Conservation (phyloP, 1,140 invertebrate species). For the Conus ventricosus region DNA sequence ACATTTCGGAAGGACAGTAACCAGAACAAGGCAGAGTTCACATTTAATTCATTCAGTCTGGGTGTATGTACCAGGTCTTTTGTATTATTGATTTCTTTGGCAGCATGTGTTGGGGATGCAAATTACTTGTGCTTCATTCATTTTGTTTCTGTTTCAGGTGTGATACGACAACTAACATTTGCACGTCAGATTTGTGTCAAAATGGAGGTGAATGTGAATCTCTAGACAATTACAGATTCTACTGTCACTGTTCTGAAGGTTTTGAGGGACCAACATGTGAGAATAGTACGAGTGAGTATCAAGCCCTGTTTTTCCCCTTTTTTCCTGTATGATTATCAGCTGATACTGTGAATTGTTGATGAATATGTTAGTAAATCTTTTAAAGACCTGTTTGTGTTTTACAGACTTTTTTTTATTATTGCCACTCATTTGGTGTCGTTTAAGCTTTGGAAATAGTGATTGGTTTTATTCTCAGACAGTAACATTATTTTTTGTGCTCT, state of each 20-base stretch:
- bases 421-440: too few relatives aligned
- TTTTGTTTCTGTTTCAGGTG: constrained; percentile 84
- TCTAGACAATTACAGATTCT: constrained; percentile 73
- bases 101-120: not conserved
- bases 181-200: constrained; percentile 87
- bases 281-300: constrained; percentile 77
- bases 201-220: constrained; percentile 90
- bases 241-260: constrained; percentile 90
- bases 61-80: not conserved
- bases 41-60: not conserved
- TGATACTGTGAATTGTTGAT: too few relatives aligned
- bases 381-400: too few relatives aligned
- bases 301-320: too few relatives aligned
- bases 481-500: too few relatives aligned
- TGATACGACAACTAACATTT: constrained; percentile 92
- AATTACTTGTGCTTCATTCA: not conserved
- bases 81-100: not conserved
- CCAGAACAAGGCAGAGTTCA: not conserved
- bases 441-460: too few relatives aligned
- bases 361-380: too few relatives aligned
- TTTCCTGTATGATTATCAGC: too few relatives aligned
- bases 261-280: constrained; percentile 81
- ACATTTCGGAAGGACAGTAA: not conserved
- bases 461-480: too few relatives aligned
- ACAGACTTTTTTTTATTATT: too few relatives aligned